Percentiles rank a stretch among this genome's conserved stretches.
Evolutionary conservation across 2,888 invertebrate genomes (phyloP).

Genomic region (Drosophila pseudotalamancana): DNA sequence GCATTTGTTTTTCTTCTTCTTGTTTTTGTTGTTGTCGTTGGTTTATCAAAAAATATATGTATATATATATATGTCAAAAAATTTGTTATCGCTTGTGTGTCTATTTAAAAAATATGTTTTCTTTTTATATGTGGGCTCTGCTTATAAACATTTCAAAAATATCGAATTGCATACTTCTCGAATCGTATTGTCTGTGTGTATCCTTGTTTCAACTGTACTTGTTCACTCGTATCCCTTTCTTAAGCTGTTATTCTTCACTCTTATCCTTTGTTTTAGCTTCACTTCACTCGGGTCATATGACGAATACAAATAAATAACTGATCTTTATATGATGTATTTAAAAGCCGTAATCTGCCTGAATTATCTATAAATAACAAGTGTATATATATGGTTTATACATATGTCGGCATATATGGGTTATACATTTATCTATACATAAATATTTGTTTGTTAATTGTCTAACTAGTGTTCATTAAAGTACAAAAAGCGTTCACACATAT

Average conservation of each 20-base stretch:
- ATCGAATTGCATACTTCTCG: conserved; percentile 72
- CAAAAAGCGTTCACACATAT: conserved; percentile 61
- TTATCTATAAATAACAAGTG: conserved; percentile 47
- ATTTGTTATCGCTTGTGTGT: conserved; percentile 51
- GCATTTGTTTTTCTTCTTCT: conserved; percentile 37
- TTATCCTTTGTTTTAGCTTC: too few relatives aligned
- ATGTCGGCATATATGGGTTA: conserved; percentile 39
- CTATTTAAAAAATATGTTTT: conserved; percentile 48
- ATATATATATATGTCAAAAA: conserved; percentile 61
- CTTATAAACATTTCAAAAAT: conserved; percentile 78
- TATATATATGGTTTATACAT: conserved; percentile 36
- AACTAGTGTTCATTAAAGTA: conserved; percentile 65
- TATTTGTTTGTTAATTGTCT: conserved; percentile 52
- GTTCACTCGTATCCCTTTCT: too few relatives aligned
- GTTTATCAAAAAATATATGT: conserved; percentile 70
- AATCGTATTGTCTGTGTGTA: conserved; percentile 72
- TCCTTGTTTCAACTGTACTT: conserved; percentile 30
- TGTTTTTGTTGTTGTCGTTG: conserved; percentile 22
- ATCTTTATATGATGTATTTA: conserved; percentile 6
- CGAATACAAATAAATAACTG: conserved; percentile 41
- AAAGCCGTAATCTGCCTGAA: conserved; percentile 55
- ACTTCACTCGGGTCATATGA: conserved; percentile 29
- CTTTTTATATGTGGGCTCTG: conserved; percentile 20
- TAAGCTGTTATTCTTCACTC: too few relatives aligned
- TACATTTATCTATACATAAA: conserved; percentile 11